Evolutionary conservation across 1,140 invertebrate genomes (phyloP).

Genomic region (Papilio helenus): DNA sequence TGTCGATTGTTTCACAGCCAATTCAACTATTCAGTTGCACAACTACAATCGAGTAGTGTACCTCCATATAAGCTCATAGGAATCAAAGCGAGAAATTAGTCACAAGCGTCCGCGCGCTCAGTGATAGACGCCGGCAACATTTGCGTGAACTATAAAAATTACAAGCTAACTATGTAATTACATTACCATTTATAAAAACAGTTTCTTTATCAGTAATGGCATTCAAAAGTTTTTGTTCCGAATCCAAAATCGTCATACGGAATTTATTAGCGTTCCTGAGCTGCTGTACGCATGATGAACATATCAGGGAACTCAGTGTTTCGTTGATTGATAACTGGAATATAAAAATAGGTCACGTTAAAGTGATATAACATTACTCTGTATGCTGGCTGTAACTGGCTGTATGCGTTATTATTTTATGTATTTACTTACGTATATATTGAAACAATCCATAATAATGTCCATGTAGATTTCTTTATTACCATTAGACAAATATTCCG

Average conservation of each 20-base stretch:
- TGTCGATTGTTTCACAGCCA: too few relatives aligned
- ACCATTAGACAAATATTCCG: conserved; percentile 60
- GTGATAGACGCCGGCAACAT: too few relatives aligned
- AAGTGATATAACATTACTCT: neutral
- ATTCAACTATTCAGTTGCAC: too few relatives aligned
- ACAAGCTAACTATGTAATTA: too few relatives aligned
- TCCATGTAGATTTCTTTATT: conserved; percentile 65
- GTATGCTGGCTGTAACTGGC: too few relatives aligned
- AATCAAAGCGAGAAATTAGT: too few relatives aligned
- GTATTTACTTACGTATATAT: conserved; percentile 65
- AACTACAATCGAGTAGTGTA: too few relatives aligned
- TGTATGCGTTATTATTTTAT: too few relatives aligned
- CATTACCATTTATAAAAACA: conserved; percentile 67
- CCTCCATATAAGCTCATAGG: too few relatives aligned
- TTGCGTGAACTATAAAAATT: too few relatives aligned
- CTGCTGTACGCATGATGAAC: conserved; percentile 55
- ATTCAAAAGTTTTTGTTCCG: conserved; percentile 57
- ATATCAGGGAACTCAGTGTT: conserved; percentile 59
- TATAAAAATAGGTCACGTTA: neutral
- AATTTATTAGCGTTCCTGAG: conserved; percentile 63
- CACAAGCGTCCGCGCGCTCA: too few relatives aligned
- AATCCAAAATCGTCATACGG: conserved; percentile 54
- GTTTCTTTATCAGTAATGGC: conserved; percentile 54
- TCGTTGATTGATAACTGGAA: conserved; percentile 65
- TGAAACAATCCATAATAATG: conserved; percentile 67